phyloP scores from a whole-genome alignment of 2,888 invertebrate species.

The Euphydryas editha region DNA sequence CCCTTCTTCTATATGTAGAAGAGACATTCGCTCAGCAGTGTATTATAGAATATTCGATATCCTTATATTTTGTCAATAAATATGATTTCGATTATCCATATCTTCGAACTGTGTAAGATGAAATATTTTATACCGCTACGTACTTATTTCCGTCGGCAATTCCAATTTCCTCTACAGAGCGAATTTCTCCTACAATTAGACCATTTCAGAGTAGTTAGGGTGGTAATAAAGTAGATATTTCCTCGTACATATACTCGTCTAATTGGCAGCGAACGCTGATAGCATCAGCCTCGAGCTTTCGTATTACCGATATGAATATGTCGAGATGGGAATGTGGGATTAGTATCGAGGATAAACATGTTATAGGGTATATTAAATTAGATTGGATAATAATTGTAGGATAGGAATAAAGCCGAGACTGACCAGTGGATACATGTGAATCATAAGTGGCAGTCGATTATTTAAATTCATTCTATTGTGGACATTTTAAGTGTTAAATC shows the following conservation, averaged over 20 bases:
- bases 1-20: too few species aligned
- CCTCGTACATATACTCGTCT: conserved; percentile 35
- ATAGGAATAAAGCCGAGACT: too few species aligned
- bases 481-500: too few species aligned
- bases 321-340: conserved; percentile 7
- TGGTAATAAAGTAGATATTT: conserved; percentile 41
- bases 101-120: not conserved
- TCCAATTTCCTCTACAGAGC: conserved; percentile 33
- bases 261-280: conserved; percentile 39
- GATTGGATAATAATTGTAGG: not conserved
- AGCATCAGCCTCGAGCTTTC: conserved; percentile 26
- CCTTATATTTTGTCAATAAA: too few species aligned
- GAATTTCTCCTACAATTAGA: conserved; percentile 34
- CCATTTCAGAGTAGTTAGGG: conserved; percentile 28
- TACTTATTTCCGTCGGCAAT: conserved; percentile 21
- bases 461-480: too few species aligned
- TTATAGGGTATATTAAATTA: not conserved
- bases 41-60: too few species aligned
- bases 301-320: conserved; percentile 29
- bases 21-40: too few species aligned
- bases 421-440: too few species aligned
- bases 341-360: conserved; percentile 16
- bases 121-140: not conserved
- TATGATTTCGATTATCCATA: too few species aligned
- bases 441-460: too few species aligned